Percentiles rank a stretch among this genome's conserved stretches.
Evolutionary conservation across 2,888 invertebrate genomes (phyloP).

Genomic region (Caenorhabditis sp.): DNA sequence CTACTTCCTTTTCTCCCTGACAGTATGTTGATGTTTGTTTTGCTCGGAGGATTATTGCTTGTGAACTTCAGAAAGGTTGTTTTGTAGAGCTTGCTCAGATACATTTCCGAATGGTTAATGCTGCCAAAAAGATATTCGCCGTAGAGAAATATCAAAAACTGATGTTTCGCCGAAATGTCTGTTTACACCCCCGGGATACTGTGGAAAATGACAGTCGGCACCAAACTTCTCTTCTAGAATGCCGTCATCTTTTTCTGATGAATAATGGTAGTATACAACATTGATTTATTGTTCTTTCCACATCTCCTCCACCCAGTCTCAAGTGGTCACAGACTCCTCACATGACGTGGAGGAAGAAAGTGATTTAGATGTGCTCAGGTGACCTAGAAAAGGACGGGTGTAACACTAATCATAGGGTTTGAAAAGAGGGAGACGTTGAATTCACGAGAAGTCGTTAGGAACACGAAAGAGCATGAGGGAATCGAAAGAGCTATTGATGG

Average conservation of each 20-base stretch:
- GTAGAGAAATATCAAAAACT: background rate
- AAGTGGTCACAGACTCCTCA: slow-evolving; percentile 20
- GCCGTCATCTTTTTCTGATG: background rate
- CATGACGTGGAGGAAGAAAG: slow-evolving; percentile 27
- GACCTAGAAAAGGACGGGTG: slow-evolving; percentile 11
- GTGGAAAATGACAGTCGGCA: slow-evolving; percentile 5
- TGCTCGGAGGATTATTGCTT: slow-evolving; percentile 15
- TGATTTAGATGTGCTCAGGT: slow-evolving; percentile 32
- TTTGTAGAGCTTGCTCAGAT: background rate
- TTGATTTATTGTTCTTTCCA: slow-evolving; percentile 30
- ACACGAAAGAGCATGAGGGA: too few relatives aligned
- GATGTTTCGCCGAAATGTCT: background rate
- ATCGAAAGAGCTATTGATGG: background rate
- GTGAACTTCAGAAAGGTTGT: background rate
- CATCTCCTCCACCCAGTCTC: slow-evolving; percentile 10
- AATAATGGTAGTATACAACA: slow-evolving; percentile 33
- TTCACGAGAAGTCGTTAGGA: slow-evolving; percentile 31
- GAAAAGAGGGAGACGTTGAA: background rate
- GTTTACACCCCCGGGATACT: background rate
- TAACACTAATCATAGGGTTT: slow-evolving; percentile 24
- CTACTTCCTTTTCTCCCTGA: background rate
- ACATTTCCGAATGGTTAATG: background rate
- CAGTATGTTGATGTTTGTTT: background rate
- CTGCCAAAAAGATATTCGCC: background rate
- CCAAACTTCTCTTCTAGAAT: slow-evolving; percentile 3